Evolutionary conservation across 2,888 invertebrate species (phyloP).

Genomic region (Torymus auratus): DNA sequence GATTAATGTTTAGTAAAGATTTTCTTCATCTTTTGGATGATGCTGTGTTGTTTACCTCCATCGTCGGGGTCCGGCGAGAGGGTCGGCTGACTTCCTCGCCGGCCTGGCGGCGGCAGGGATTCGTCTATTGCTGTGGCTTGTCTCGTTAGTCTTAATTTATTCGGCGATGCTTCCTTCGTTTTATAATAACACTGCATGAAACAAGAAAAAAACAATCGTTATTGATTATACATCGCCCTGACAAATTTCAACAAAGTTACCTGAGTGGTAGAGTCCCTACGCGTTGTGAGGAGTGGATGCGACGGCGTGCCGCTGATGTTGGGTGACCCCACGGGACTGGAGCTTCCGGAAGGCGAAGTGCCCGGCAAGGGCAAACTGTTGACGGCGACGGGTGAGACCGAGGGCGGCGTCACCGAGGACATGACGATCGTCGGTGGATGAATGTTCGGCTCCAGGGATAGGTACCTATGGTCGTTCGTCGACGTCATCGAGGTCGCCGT

Average conservation of each 20-base stretch:
- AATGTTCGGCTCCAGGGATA: slow-evolving; percentile 66
- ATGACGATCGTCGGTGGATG: slow-evolving; percentile 87
- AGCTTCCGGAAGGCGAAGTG: slow-evolving; percentile 78
- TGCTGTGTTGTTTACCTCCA: slow-evolving; percentile 67
- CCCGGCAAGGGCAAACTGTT: slow-evolving; percentile 76
- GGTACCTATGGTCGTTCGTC: slow-evolving; percentile 72
- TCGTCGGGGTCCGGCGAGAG: slow-evolving; percentile 88
- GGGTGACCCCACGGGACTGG: slow-evolving; percentile 74
- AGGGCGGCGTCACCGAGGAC: slow-evolving; percentile 89
- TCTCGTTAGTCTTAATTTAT: slow-evolving; percentile 84
- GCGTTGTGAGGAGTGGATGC: slow-evolving; percentile 78
- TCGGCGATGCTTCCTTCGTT: slow-evolving; percentile 72
- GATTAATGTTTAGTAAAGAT: not conserved
- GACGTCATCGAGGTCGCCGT: slow-evolving; percentile 80
- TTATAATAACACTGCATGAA: slow-evolving; percentile 72
- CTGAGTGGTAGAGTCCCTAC: slow-evolving; percentile 91
- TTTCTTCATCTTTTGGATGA: too few species aligned
- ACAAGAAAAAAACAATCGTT: not conserved
- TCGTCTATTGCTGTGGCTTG: slow-evolving; percentile 95
- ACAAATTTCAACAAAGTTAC: slow-evolving; percentile 74
- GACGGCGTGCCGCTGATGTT: slow-evolving; percentile 77
- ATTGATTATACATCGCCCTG: too few species aligned
- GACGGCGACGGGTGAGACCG: slow-evolving; percentile 85
- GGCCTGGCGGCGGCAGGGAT: slow-evolving; percentile 84
- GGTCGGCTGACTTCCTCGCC: slow-evolving; percentile 89